Base-by-base conservation (phyloP, 2,888 invertebrate genomes). In the Sphaerophoria taeniata region DNA sequence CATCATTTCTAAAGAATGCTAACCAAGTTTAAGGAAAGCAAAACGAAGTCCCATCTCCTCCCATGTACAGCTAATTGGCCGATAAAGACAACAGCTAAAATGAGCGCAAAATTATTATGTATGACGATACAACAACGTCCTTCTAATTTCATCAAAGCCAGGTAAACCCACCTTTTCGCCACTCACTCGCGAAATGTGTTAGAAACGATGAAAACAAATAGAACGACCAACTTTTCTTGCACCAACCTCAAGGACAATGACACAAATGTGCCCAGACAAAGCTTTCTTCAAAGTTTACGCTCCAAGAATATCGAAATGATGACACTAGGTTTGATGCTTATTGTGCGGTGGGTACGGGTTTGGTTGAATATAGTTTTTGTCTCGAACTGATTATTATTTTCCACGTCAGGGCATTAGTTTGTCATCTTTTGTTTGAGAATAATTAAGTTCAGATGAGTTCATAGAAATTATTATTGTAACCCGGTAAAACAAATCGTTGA, bases 221-320 rank as follows among this genome's bases (percentile, higher is more conserved):
- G 14, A 36, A 6, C 4, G 4, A 36, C n/a, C 34, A 56, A 56
- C 55, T 63, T 63, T 47, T 47, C 33, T 24, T 47, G 45, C n/a
- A n/a, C n/a, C n/a, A 63, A 14, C 34, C 34, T 63, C 63, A 63
- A 63, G 63, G 47, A 63, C 47, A 16, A 14, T 47, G 24, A 33
- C 63, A 49, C 63, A 63, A 47, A 63, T 63, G 63, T 47, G 14
- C 49, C 31, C 14, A 63, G 14, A 11, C 63, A 6, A 9, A 49
- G 4, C 4, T 14, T 34, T 63, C 45, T n/a, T 34, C 14, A 63
- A 49, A 63, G 33, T 11, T 63, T 33, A 4, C 55, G 34, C 14
- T 56, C 9, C 4, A 16, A 36, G 14, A 56, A n/a, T n/a, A 55
- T 12, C 7, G n/a, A 3, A 55, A 55, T 55, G 53, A 56, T 36